phyloP scores from a whole-genome alignment of 2,888 invertebrate genomes.

The Glyphotaelius pellucidus region DNA sequence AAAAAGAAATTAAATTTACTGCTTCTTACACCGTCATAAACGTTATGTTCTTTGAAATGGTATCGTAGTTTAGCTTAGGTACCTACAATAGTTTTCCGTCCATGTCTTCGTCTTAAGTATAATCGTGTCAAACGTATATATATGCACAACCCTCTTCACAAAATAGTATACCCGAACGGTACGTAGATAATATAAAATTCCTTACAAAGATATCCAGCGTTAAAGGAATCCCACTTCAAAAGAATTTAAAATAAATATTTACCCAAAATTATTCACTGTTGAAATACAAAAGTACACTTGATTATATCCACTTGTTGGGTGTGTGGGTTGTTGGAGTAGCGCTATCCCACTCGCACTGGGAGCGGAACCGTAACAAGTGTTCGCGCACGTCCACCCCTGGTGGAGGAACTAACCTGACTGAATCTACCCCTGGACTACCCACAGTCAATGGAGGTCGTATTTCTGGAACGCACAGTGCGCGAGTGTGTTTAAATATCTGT shows the following conservation, averaged over 20 bases:
- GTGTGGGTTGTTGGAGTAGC: background rate
- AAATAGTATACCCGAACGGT: too few relatives aligned
- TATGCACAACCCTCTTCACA: too few relatives aligned
- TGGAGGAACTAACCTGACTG: conserved; percentile 41
- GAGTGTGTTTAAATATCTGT: background rate
- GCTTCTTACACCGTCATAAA: too few relatives aligned
- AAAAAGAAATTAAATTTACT: too few relatives aligned
- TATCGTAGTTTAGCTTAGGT: too few relatives aligned
- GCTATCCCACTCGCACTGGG: conserved; percentile 7
- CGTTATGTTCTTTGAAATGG: too few relatives aligned
- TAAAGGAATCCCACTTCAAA: background rate
- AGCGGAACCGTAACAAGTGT: conserved; percentile 18
- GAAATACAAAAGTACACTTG: conserved; percentile 6
- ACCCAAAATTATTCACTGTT: conserved; percentile 21
- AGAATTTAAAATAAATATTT: conserved; percentile 14
- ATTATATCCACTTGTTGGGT: conserved; percentile 42
- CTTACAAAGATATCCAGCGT: background rate
- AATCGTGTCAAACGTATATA: too few relatives aligned
- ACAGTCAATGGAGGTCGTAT: conserved; percentile 43
- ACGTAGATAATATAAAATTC: background rate
- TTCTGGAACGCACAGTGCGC: conserved; percentile 27
- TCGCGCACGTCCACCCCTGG: conserved; percentile 45
- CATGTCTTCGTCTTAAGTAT: too few relatives aligned
- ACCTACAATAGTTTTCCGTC: too few relatives aligned
- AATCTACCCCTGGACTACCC: conserved; percentile 41